Base-by-base conservation (phyloP, 1,140 invertebrate genomes). In the Hyles euphorbiae region DNA sequence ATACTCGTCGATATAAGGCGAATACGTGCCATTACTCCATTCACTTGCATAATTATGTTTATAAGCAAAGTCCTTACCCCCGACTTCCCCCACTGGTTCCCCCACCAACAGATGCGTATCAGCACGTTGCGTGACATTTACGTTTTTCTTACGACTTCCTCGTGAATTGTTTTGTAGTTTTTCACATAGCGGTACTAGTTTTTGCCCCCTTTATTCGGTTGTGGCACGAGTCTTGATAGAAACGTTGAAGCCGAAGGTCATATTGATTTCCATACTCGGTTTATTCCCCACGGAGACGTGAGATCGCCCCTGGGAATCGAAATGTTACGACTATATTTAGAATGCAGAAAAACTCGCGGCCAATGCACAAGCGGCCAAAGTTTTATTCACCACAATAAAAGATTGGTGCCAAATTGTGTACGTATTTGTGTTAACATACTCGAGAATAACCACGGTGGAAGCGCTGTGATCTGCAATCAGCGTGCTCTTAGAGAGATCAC, bases 251-350 rank as follows among this genome's bases (percentile, higher is more conserved):
- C 43, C 54, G 56, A 67, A 67, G 60, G 59, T 54, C 61, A 46
- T 36, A 56, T 32, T 53, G 56, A 63, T 60, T 60, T 51, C 61
- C 60, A 60, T 67, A 63, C 57, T 57, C 53, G 56, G 40, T 36
- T 22, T 22, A 52, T 49, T 51, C 55, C 52, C 52, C 8, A 56
- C 63, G 52, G 43, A 22, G 51, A 11, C 50, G 45, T 66, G 64
- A 66, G 57, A 59, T 65, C 56, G 61, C 58, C 43, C n/a, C 34
- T 52, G 50, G 50, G 53, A 12, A 54, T 54, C 40, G 36, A 44
- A 54, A 44, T 44, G 53, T 54, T 40, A 44, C 3, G 5, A 32
- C 40, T 60, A 60, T 56, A 53, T 60, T 53, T 57, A 60, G 49
- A 50, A 60, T 36, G 49, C 49, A 58, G 53, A 60, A 54, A 48